phyloP scores from a whole-genome alignment of 2,888 invertebrate genomes.

The Liposcelis brunnea region DNA sequence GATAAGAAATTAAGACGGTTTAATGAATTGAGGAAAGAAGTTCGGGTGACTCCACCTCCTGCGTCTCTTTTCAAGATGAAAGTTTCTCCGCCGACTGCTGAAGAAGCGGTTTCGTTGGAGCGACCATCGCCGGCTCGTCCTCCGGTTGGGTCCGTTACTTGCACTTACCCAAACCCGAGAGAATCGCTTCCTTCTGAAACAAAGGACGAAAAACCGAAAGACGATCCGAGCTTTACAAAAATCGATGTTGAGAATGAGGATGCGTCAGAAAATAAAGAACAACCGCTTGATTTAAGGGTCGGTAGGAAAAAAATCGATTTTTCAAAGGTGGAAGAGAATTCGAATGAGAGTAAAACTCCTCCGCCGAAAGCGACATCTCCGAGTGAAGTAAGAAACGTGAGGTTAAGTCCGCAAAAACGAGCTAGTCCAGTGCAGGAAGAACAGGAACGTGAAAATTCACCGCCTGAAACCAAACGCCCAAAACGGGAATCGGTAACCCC shows the following conservation, averaged over 20 bases:
- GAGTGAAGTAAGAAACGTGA: constrained; percentile 11
- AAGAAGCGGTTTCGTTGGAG: constrained; percentile 43
- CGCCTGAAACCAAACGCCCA: constrained; percentile 11
- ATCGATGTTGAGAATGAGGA: background rate
- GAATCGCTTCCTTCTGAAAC: constrained; percentile 12
- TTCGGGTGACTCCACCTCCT: background rate
- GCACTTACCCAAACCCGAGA: constrained; percentile 22
- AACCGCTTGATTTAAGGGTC: constrained; percentile 59
- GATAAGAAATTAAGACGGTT: background rate
- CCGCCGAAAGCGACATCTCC: constrained; percentile 15
- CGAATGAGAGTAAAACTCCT: constrained; percentile 9
- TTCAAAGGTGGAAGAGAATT: constrained; percentile 13
- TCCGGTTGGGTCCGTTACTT: constrained; percentile 21
- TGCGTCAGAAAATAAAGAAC: constrained; percentile 30
- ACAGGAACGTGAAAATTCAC: constrained; percentile 12
- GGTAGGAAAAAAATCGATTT: constrained; percentile 28
- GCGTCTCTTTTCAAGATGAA: constrained; percentile 25
- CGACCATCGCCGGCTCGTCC: constrained; percentile 49
- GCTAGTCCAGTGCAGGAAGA: constrained; percentile 8
- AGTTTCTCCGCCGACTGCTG: constrained; percentile 46
- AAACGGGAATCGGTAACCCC: constrained; percentile 9
- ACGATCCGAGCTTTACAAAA: constrained; percentile 12
- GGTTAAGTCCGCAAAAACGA: constrained; percentile 13
- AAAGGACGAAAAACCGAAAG: constrained; percentile 15
- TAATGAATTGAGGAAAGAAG: background rate